These are phyloP conservation scores for Periophthalmus magnuspinnatus DNA, from an alignment of 2,797 vertebrate species.

Conservation along the genomic window DNA sequence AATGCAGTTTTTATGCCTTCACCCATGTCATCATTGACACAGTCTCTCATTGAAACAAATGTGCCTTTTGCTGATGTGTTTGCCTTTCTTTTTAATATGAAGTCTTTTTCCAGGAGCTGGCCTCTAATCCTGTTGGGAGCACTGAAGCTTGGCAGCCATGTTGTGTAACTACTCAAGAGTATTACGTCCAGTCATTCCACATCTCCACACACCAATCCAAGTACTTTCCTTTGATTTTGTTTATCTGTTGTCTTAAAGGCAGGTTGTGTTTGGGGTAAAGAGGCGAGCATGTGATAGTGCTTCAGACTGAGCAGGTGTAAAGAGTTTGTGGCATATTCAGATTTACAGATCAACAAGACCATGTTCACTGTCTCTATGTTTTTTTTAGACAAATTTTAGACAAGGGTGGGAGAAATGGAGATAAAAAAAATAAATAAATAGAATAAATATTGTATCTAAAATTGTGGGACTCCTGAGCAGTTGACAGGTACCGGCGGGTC, in stretches of 20 bases:
- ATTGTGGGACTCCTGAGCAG: too few relatives aligned
- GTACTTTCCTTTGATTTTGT: neutral
- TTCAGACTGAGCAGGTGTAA: neutral
- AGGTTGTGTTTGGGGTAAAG: neutral
- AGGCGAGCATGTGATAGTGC: neutral
- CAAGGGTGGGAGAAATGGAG: too few relatives aligned
- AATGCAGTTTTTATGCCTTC: constrained; percentile 11
- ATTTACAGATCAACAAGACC: neutral
- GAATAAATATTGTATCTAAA: too few relatives aligned
- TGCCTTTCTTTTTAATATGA: constrained; percentile 30
- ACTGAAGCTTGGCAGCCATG: constrained; percentile 48
- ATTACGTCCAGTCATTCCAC: constrained; percentile 17
- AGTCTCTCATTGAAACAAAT: constrained; percentile 10
- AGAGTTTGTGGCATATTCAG: too few relatives aligned
- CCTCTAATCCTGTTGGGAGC: constrained; percentile 60
- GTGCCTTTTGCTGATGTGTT: neutral
- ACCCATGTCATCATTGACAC: neutral
- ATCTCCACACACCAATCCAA: neutral
- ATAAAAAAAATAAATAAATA: too few relatives aligned
- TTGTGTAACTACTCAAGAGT: constrained; percentile 36
- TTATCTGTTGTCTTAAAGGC: constrained; percentile 12
- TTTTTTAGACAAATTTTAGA: too few relatives aligned
- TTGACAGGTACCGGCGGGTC: too few relatives aligned
- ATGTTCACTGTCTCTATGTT: neutral
- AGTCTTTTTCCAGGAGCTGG: constrained; percentile 42